These are phyloP conservation scores for Adelphocoris suturalis DNA, from an alignment of 2,888 invertebrate genomes.

Conservation along the genomic window DNA sequence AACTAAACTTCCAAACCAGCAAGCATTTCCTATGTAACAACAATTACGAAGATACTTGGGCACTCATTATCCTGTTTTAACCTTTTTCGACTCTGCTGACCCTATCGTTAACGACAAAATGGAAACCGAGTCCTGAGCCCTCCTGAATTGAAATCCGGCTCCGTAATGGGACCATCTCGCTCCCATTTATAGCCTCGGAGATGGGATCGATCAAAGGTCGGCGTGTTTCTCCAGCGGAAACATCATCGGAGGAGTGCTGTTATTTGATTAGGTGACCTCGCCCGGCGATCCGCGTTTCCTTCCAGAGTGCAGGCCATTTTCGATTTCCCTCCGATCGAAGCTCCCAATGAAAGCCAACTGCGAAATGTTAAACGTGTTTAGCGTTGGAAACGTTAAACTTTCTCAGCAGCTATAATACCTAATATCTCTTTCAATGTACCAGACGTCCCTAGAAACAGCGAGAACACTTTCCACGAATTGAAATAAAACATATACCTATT, in stretches of 20 bases:
- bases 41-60: too few species aligned
- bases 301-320: background rate
- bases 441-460: too few species aligned
- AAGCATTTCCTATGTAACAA: too few species aligned
- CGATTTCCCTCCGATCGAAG: background rate
- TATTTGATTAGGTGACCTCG: slow-evolving; percentile 42
- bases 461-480: too few species aligned
- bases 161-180: slow-evolving; percentile 8
- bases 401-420: too few species aligned
- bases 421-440: too few species aligned
- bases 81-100: background rate
- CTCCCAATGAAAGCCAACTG: too few species aligned
- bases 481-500: too few species aligned
- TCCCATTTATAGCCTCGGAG: slow-evolving; percentile 25
- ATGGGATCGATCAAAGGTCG: slow-evolving; percentile 39
- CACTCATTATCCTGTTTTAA: background rate
- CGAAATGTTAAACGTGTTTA: too few species aligned
- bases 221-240: slow-evolving; percentile 42
- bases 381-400: too few species aligned
- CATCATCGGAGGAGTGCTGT: slow-evolving; percentile 23
- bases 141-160: background rate
- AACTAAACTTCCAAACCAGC: too few species aligned
- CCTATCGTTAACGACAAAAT: background rate
- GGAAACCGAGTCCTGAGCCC: background rate
- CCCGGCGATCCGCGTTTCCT: background rate